Base-by-base conservation (phyloP, 2,888 invertebrate species). In the Athalia rosae region DNA sequence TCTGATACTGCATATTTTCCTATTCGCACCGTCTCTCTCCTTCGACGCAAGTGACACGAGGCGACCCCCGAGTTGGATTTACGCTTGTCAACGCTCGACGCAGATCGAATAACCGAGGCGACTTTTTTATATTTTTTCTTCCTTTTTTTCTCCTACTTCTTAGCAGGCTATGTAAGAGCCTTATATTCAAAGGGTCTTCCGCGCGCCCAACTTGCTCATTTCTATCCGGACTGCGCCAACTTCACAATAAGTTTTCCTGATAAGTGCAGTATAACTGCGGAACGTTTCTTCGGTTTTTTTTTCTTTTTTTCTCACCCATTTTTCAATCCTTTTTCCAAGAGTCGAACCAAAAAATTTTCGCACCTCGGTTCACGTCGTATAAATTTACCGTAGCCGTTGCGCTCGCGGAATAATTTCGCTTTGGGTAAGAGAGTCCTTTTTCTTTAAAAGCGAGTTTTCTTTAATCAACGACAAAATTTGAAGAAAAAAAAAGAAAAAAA, bases 381-480 rank as follows among this genome's bases (percentile, higher is more conserved):
- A 50, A 53, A 67, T 53, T 53, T 67, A 50, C 45, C 62, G 28
- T 45, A 50, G 1, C 9, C 8, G 13, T 0, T n/a, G 8, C n/a
- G 8, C n/a, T 67, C 67, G 41, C n/a, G 11, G 3, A 53, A 67
- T 53, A 53, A 53, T 67, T 28, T 41, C 8, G 28, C 28, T 28
- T 28, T 28, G 28, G 28, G 28, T 28, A 28, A 28, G 28, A 28
- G 28, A 28, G 28, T 28, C 28, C 28, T 28, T 28, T 28, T 28
- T n/a, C n/a, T 28, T 28, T 28, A 13, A n/a, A 15, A 4, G 61
- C 8, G 61, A 11, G 11, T 74, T 74, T 48, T 61, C 58, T 58
- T 58, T 58, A 71, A 71, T 71, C 71, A 71, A 71, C 71, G 58
- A 58, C 50, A 15, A 71, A 43, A 56, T 71, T 71, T 58, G 13